phyloP scores from a whole-genome alignment of 2,113 vertebrate genomes.

The Chionomys nivalis region DNA sequence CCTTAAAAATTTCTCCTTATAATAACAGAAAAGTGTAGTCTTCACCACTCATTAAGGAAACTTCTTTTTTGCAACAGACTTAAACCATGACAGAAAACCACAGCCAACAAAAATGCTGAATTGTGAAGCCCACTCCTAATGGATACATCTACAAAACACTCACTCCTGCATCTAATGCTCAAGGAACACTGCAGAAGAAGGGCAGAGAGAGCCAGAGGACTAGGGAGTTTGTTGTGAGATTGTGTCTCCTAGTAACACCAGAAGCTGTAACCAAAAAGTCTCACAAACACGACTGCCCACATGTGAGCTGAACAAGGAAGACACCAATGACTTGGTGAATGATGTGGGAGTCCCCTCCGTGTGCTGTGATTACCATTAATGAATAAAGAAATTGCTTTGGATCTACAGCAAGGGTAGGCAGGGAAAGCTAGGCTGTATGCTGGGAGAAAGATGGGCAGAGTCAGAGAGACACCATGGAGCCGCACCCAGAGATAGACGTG shows the following conservation, averaged over 20 bases:
- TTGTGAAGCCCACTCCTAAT: not conserved
- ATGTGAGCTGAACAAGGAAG: not conserved
- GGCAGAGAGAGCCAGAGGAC: not conserved
- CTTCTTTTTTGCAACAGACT: not conserved
- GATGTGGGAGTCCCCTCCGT: no score
- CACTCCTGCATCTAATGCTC: not conserved
- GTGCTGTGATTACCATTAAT: no score
- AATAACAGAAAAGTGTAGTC: not conserved
- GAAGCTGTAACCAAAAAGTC: not conserved
- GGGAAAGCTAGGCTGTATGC: no score
- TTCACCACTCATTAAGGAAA: not conserved
- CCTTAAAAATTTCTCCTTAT: not conserved
- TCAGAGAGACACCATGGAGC: no score
- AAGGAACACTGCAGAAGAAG: not conserved
- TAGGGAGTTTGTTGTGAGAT: not conserved
- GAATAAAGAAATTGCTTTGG: no score
- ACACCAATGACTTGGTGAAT: not conserved
- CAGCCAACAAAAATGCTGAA: not conserved
- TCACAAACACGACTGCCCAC: not conserved
- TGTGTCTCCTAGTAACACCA: not conserved
- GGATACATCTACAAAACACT: not conserved
- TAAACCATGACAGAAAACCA: not conserved
- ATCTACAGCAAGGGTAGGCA: no score
- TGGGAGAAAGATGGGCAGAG: no score
- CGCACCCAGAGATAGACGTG: rapidly evolving